Conservation (phyloP, 1,140 invertebrate genomes). For the Heliconius congener region DNA sequence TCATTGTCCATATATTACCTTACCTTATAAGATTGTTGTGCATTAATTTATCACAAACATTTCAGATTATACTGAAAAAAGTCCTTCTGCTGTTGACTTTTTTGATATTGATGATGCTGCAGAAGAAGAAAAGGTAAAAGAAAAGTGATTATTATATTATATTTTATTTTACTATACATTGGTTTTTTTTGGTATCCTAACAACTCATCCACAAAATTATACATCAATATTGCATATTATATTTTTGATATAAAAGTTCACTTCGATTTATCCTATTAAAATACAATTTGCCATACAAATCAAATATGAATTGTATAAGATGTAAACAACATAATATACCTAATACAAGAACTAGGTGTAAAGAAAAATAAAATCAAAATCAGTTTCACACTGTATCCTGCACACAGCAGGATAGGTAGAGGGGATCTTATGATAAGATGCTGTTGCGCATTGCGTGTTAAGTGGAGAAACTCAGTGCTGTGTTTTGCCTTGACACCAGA, state of each 20-base stretch:
- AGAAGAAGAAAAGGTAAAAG: constrained; percentile 85
- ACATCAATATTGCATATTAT: too few species aligned
- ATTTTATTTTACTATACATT: neutral
- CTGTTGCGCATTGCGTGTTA: too few species aligned
- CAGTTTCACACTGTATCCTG: too few species aligned
- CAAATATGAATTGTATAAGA: neutral
- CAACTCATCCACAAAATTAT: neutral
- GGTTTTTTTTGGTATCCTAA: neutral
- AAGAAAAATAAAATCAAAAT: too few species aligned
- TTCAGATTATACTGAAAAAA: constrained; percentile 76
- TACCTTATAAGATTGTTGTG: neutral
- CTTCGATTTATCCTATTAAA: neutral
- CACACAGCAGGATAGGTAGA: too few species aligned
- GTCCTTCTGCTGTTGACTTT: constrained; percentile 93
- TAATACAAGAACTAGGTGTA: too few species aligned
- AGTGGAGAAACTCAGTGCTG: too few species aligned
- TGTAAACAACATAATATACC: too few species aligned
- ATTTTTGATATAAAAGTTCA: too few species aligned
- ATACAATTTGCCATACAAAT: neutral
- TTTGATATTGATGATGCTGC: constrained; percentile 95
- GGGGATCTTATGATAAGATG: too few species aligned
- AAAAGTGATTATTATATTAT: constrained; percentile 21
- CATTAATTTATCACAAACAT: constrained; percentile 28
- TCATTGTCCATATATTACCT: neutral
- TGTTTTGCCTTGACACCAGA: too few species aligned